Base-by-base conservation (phyloP, 2,797 vertebrate species). In the Eidolon dupreanum region DNA sequence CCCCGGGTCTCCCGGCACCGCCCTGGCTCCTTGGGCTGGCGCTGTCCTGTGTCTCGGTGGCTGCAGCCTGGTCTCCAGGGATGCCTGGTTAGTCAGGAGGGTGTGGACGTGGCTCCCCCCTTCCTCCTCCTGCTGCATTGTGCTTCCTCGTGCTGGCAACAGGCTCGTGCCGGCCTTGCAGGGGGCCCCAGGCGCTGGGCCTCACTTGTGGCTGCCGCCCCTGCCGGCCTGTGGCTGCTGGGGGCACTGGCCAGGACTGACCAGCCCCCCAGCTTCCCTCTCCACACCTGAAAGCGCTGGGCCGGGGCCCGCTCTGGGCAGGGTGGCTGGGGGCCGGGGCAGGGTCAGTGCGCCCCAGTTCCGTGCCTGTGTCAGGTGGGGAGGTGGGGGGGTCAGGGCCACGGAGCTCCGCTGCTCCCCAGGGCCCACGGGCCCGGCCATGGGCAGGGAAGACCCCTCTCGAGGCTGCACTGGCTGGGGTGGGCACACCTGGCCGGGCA, bases 1-100 rank as follows among this genome's bases (percentile, higher is more conserved):
- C 31, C 31, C 2, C 0, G 20, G 20, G 24, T 8, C 15, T 20
- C 38, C 55, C 15, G 1, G 22, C 3, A 2, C 90, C 46, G 63
- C n/a, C 46, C 51, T 0, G 7, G 28, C 79, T 5, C 19, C 5
- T 24, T 8, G 97, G 89, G 98, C 98, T 95, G 96, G 98, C 61
- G 94, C 95, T 95, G 12, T 82, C 75, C 33, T 41, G 70, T 11
- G 1, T 11, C 33, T 2, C 2, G 12, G 73, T 49, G 26, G 26
- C 19, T 11, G 2, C 12, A 26, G 73, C 63, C 66, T 0, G 31
- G 46, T 49, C 53, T 31, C 28, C 49, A 33, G 77, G 12, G 65
- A 31, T 8, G 24, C 59, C 20, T 19, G 43, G 46, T 68, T 9
- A 10, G 19, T n/a, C 43, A 7, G 82, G 38, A 59, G 46, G 41